Evolutionary conservation across 1,140 invertebrate genomes (phyloP), one percentile per base, ranked within the genome.

Genomic region (Solenopsis fugax): DNA sequence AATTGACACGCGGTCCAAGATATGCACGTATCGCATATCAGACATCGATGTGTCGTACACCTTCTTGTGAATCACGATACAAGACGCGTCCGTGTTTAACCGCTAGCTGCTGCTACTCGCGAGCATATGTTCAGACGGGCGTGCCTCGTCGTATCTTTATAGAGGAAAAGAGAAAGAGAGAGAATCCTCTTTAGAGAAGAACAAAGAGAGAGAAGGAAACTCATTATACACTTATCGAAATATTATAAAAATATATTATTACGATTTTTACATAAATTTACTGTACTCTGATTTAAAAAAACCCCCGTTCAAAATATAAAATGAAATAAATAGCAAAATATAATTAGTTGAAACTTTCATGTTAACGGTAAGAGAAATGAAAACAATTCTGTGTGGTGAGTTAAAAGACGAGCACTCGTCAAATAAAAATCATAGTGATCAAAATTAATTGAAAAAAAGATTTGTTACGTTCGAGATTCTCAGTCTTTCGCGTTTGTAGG

Each of bases 61-160:
- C 81, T 78, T 71, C 64, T 65, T 62, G 62, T 92, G 89, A 92
- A 92, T 92, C 91, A 88, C 54, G 89, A 92, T 87, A 92, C 91
- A 91, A 85, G 88, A 91, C 89, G 89, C 88, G 89, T 92, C 80
- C 77, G 77, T 88, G 91, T 90, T 92, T 87, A 91, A 92, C 88
- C 56, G 88, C 78, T 87, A 87, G 88, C 87, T 48, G 50, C 62
- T 77, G 88, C 89, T 58, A 50, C 69, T 86, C 76, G 65, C 10
- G 64, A 78, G 81, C 81, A 77, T 75, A 60, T 82, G 85, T 71
- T 86, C 72, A 64, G 62, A 87, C 88, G 85, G 89, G 88, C 80
- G 88, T 90, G 89, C 86, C 89, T 71, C 77, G 56, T 75, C 73
- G 75, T 76, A 71, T 90, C 89, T 89, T 88, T 75, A 73, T 37